Conservation (phyloP, 2,113 vertebrate genomes). For the Piprites chloris region DNA sequence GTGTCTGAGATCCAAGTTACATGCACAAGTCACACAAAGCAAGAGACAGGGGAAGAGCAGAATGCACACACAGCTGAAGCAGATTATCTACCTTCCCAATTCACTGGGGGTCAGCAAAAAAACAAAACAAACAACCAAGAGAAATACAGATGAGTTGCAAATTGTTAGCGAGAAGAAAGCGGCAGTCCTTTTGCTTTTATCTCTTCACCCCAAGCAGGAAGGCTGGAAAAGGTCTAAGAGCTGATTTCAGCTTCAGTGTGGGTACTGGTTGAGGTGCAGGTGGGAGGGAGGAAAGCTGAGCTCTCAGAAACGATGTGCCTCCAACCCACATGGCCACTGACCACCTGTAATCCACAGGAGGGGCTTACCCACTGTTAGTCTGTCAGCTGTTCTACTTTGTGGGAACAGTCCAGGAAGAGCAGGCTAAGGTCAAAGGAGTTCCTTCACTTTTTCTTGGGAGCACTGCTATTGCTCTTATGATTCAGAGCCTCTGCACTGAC, state of each 20-base stretch:
- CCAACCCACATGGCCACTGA: not conserved
- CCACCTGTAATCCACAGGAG: not conserved
- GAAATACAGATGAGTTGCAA: constrained; percentile 54
- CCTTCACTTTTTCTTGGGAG: not conserved
- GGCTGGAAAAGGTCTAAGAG: not conserved
- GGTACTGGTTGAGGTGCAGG: not conserved
- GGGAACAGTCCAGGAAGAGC: not conserved
- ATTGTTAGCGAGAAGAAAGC: constrained; percentile 11
- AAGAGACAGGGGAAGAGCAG: constrained; percentile 23
- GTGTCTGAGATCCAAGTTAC: constrained; percentile 49
- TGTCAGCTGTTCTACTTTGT: not conserved
- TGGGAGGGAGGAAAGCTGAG: not conserved
- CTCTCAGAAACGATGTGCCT: not conserved
- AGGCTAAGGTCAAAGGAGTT: not conserved
- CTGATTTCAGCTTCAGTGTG: not conserved
- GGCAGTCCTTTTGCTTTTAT: not conserved
- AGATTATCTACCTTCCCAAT: constrained; percentile 72
- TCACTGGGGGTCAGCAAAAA: constrained; percentile 69
- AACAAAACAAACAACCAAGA: constrained; percentile 23
- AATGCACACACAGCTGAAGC: constrained; percentile 61
- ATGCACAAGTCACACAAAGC: constrained; percentile 69
- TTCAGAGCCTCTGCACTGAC: not conserved
- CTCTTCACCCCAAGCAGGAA: not conserved
- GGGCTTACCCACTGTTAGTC: not conserved
- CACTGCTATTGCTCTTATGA: not conserved